These are phyloP conservation scores for Glossophaga mutica DNA, from an alignment of 2,797 vertebrate genomes.

Conservation along the genomic window DNA sequence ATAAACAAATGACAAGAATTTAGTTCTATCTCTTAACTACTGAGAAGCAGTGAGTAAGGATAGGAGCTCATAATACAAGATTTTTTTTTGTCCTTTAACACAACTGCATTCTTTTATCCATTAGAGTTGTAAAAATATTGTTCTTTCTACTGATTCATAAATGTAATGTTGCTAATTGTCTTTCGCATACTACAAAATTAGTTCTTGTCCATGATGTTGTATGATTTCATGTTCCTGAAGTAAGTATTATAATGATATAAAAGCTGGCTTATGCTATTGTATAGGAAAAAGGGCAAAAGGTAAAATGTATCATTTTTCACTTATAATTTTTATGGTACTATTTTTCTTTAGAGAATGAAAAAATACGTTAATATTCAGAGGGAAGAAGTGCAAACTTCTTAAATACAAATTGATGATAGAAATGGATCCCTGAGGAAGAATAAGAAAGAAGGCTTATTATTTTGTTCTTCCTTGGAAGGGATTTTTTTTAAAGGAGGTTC, in stretches of 20 bases:
- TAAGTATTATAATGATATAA: neutral
- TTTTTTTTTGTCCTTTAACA: neutral
- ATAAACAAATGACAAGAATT: neutral
- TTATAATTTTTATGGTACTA: neutral
- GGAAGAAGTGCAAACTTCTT: neutral
- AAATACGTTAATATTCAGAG: neutral
- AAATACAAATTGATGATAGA: neutral
- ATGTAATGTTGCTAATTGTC: neutral
- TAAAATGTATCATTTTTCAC: neutral
- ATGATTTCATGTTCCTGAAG: neutral
- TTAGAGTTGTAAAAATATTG: neutral
- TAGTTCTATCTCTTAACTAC: neutral
- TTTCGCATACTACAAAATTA: neutral
- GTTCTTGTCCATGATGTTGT: neutral
- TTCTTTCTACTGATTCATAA: neutral
- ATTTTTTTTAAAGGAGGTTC: neutral
- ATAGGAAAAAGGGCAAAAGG: neutral
- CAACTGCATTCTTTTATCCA: neutral
- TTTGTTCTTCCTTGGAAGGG: neutral
- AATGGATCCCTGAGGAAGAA: neutral
- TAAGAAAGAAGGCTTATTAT: neutral
- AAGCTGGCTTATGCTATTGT: neutral
- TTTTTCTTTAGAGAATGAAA: neutral
- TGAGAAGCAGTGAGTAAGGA: too few relatives aligned
- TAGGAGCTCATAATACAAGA: neutral